Conservation (phyloP, 2,113 vertebrate genomes). For the Oncorhynchus nerka region DNA sequence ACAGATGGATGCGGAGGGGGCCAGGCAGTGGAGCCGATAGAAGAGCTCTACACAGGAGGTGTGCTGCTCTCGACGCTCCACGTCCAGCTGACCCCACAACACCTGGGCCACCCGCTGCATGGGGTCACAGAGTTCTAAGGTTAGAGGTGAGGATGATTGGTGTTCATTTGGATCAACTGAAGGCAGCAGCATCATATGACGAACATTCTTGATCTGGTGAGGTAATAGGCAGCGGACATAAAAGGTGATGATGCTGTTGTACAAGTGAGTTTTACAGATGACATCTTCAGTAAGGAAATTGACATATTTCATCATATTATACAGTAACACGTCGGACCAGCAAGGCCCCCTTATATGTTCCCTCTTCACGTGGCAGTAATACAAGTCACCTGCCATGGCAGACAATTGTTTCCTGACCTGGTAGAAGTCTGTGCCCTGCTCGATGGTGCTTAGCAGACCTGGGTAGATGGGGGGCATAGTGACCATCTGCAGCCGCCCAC, state of each 20-base stretch:
- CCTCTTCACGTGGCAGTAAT: no score
- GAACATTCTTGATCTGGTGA: background rate
- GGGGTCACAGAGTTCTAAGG: background rate
- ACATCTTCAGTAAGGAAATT: no score
- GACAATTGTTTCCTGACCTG: slow-evolving; percentile 72
- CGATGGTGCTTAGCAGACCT: slow-evolving; percentile 76
- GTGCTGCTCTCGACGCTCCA: slow-evolving; percentile 87
- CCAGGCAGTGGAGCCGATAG: slow-evolving; percentile 93
- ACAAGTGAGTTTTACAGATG: no score
- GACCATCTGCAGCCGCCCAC: slow-evolving; percentile 91
- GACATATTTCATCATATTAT: no score
- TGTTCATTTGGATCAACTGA: background rate
- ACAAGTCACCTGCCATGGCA: no score
- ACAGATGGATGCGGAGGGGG: slow-evolving; percentile 87
- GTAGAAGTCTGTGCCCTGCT: slow-evolving; percentile 90
- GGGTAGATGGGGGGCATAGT: slow-evolving; percentile 89
- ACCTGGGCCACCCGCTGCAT: slow-evolving; percentile 84
- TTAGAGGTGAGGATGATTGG: background rate
- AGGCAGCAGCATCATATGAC: background rate
- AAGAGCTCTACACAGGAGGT: slow-evolving; percentile 91
- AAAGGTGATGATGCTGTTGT: no score
- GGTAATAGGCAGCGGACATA: background rate
- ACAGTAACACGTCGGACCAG: no score
- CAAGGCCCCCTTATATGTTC: no score
- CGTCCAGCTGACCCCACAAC: slow-evolving; percentile 91